phyloP scores from a whole-genome alignment of 2,113 vertebrate species.

The Neodon shergylaensis region DNA sequence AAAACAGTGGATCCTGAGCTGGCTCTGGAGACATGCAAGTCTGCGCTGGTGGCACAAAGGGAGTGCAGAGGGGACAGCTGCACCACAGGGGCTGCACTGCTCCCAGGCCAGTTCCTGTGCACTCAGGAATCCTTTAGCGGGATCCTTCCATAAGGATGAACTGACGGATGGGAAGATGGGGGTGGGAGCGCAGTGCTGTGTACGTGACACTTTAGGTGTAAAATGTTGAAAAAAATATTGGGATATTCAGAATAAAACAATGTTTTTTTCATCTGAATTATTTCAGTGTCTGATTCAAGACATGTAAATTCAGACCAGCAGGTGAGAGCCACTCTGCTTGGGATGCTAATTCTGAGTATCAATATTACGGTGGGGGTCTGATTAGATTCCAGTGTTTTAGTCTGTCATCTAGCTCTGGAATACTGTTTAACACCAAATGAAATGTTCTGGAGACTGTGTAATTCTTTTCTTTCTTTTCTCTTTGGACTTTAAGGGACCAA shows the following conservation, averaged over 20 bases:
- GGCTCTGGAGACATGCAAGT: background rate
- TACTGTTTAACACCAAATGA: background rate
- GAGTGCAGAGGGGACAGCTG: background rate
- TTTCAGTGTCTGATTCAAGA: background rate
- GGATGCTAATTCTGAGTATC: background rate
- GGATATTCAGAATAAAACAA: background rate
- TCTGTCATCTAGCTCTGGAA: background rate
- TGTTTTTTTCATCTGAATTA: background rate
- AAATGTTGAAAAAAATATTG: background rate
- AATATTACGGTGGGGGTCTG: background rate
- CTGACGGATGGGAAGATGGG: background rate
- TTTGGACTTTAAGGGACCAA: background rate
- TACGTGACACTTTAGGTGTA: background rate
- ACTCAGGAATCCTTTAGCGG: background rate
- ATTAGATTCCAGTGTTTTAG: background rate
- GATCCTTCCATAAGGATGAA: background rate
- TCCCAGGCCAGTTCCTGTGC: background rate
- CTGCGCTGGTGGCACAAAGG: background rate
- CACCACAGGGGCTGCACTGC: too few relatives aligned
- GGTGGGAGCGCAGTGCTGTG: rapidly evolving
- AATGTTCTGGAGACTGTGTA: background rate
- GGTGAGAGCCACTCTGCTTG: background rate
- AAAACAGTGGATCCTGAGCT: background rate
- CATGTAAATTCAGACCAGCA: background rate
- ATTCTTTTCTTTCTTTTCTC: background rate